phyloP scores from a whole-genome alignment of 1,140 invertebrate genomes.

The Druon quercuslanigerum region DNA sequence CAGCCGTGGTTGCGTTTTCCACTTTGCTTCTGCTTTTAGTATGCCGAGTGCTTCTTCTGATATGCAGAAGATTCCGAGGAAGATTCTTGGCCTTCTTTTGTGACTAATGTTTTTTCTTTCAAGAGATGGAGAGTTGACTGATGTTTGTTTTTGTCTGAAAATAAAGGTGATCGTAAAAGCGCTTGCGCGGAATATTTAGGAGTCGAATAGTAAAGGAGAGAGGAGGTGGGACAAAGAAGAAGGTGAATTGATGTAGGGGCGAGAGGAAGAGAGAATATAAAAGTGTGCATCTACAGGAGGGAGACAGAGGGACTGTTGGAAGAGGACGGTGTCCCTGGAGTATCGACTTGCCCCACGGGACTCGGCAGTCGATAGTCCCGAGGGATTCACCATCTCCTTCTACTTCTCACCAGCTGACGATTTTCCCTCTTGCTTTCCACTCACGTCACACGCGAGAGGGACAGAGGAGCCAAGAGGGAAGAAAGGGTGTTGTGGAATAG shows the following conservation, averaged over 20 bases:
- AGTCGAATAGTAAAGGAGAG: conserved; percentile 64
- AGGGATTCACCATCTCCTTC: conserved; percentile 65
- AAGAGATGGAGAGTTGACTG: neutral
- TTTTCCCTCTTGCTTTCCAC: conserved; percentile 40
- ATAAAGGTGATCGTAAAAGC: conserved; percentile 58
- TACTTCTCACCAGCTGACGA: conserved; percentile 40
- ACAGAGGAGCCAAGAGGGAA: conserved; percentile 34
- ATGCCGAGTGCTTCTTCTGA: too few relatives aligned
- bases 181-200: conserved; percentile 71
- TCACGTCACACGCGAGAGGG: conserved; percentile 29
- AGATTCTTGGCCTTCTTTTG: too few relatives aligned
- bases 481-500: conserved; percentile 34
- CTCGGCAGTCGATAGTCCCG: conserved; percentile 74
- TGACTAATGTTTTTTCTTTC: neutral
- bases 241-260: conserved; percentile 36
- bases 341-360: conserved; percentile 75
- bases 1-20: conserved; percentile 4
- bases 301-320: conserved; percentile 43
- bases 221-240: conserved; percentile 54
- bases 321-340: conserved; percentile 68
- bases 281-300: conserved; percentile 41
- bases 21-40: too few relatives aligned
- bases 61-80: too few relatives aligned
- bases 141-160: conserved; percentile 37
- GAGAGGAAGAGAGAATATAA: conserved; percentile 37